Evolutionary conservation across 1,140 invertebrate genomes (phyloP), one percentile per base, ranked within the genome.

Genomic region (Ceratosolen solmsi): DNA sequence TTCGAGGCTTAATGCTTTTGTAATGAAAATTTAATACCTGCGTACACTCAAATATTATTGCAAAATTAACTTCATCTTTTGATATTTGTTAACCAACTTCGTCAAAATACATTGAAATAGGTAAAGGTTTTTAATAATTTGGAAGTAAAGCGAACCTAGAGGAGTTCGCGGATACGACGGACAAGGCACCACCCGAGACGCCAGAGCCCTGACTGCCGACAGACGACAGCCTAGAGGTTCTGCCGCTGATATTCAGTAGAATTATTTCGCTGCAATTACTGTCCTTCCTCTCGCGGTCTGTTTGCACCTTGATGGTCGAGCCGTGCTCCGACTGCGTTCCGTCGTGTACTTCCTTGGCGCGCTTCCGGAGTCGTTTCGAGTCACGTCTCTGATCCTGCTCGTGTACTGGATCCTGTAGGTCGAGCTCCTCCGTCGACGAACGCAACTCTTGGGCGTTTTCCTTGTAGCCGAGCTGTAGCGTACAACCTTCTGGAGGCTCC

Each of bases 371-470:
- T 86, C 87, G 78, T 78, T 88, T 89, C 2, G 89, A 86, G 25
- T 91, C 90, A 2, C 92, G 84, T 82, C 86, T 91, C 17, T 90
- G 84, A 84, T 92, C 92, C 75, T 92, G 91, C 83, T 92, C 93
- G 84, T 94, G 92, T 73, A 93, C 90, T 0, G 94, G 93, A 90
- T 96, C 95, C 86, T 96, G 94, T 84, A 96, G 94, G 81, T 96
- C 95, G 71, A 97, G 91, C 90, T 97, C 96, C 89, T 97, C 96
- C 7, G 96, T 97, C 27, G 96, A 97, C 25, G 95, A 96, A 81
- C 96, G 93, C 65, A 97, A 89, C 86, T 97, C 96, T 54, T 95
- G 93, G 5, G 95, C 94, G 85, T 96, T 96, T 88, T 96, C 96
- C 94, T 89, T 95, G 93, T 91, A 96, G 94, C 85, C 95, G 92